Percentiles rank a stretch among this genome's conserved stretches.
phyloP scores from a whole-genome alignment of 2,797 vertebrate genomes.

The Gambusia yucatana region DNA sequence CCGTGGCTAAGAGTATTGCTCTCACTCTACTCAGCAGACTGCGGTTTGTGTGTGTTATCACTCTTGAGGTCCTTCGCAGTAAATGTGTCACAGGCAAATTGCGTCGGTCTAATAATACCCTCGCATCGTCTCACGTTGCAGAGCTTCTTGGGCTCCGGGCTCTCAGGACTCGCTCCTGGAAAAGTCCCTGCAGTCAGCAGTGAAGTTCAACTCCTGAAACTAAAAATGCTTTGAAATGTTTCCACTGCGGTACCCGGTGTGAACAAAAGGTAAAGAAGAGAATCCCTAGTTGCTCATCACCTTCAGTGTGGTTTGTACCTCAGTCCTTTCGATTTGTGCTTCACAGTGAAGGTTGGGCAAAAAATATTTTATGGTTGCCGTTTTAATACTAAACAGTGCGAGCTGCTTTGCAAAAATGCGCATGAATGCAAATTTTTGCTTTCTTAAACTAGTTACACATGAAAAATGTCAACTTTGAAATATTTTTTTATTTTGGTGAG shows the following conservation, averaged over 20 bases:
- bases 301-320: background rate
- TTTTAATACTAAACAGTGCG: background rate
- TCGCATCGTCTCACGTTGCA: slow-evolving; percentile 32
- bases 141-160: slow-evolving; percentile 25
- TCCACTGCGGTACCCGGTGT: background rate
- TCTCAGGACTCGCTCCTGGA: slow-evolving; percentile 2
- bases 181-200: slow-evolving; percentile 31
- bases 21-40: slow-evolving; percentile 58
- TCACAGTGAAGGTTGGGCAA: background rate
- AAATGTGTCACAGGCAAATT: slow-evolving; percentile 71
- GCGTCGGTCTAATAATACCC: slow-evolving; percentile 71
- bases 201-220: slow-evolving; percentile 32
- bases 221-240: slow-evolving; percentile 3
- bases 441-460: background rate
- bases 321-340: background rate
- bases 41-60: slow-evolving; percentile 63
- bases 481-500: background rate
- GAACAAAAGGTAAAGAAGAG: background rate
- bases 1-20: slow-evolving; percentile 60
- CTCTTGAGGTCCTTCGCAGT: slow-evolving; percentile 68
- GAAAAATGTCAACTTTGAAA: background rate
- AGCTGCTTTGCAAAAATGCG: background rate
- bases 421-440: background rate
- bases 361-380: background rate
- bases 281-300: background rate